Conservation (phyloP, 1,140 invertebrate genomes). For the Cydia strobilella region DNA sequence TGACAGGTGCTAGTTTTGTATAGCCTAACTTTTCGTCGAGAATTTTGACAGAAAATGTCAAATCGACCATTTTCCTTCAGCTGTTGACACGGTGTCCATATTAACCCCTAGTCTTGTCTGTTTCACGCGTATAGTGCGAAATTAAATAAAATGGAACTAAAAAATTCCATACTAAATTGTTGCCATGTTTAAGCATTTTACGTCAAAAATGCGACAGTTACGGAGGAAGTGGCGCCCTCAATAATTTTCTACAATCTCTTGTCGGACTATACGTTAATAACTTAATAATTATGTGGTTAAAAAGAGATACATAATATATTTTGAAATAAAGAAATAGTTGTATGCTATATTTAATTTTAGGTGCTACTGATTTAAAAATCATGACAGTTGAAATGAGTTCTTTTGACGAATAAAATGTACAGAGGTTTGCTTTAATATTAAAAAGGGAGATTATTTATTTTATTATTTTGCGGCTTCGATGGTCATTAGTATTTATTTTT, state of each 20-base stretch:
- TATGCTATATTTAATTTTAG: slow-evolving; percentile 18
- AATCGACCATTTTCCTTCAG: background rate
- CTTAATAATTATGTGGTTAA: slow-evolving; percentile 1
- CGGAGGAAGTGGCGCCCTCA: too few species aligned
- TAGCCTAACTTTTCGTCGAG: background rate
- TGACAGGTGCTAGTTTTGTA: slow-evolving; percentile 28
- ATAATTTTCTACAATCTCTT: too few species aligned
- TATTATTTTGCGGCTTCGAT: background rate
- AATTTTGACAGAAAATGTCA: background rate
- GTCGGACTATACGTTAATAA: too few species aligned
- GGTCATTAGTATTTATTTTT: background rate
- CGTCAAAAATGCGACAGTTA: too few species aligned
- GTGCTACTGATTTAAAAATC: slow-evolving; percentile 2
- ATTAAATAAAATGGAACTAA: too few species aligned
- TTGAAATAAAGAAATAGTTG: background rate
- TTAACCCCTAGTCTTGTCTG: slow-evolving; percentile 14
- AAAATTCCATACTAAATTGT: too few species aligned
- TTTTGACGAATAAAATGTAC: slow-evolving; percentile 15
- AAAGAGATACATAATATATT: background rate
- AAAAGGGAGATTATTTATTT: slow-evolving; percentile 15
- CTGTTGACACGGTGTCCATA: slow-evolving; percentile 16
- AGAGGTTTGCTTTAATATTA: slow-evolving; percentile 13
- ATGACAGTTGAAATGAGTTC: slow-evolving; percentile 8
- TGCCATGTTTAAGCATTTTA: too few species aligned
- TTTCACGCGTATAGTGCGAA: slow-evolving; percentile 15